Conservation (phyloP, 2,888 invertebrate genomes). For the Sarcophaga subvicina region DNA sequence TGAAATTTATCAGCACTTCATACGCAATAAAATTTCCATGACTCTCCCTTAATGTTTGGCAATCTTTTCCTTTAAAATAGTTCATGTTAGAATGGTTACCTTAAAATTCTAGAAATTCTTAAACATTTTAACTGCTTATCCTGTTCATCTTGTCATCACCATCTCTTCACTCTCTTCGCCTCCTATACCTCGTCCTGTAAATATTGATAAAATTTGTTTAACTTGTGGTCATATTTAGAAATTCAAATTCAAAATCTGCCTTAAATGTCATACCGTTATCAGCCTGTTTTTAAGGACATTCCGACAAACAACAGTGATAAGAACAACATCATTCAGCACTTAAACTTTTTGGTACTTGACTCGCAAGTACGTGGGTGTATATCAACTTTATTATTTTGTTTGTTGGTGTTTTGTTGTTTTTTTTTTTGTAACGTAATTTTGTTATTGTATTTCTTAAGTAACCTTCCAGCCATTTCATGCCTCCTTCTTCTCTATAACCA, state of each 20-base stretch:
- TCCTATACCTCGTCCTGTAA: neutral
- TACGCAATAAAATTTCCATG: no score
- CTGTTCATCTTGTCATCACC: no score
- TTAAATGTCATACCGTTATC: neutral
- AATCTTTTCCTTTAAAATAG: no score
- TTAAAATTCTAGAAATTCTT: no score
- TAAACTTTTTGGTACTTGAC: neutral
- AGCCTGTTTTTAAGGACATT: neutral
- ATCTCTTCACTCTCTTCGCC: no score
- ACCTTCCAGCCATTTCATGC: neutral
- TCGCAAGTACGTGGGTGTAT: neutral
- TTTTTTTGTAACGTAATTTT: neutral
- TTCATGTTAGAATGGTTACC: no score
- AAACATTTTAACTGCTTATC: no score
- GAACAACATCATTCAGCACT: neutral
- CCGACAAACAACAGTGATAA: neutral
- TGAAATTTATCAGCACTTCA: no score
- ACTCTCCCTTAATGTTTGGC: no score
- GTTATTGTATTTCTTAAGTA: neutral
- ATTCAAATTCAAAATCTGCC: neutral
- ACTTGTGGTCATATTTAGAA: neutral
- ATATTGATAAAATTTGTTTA: neutral
- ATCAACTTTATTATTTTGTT: neutral
- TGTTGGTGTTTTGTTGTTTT: neutral
- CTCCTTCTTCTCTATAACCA: neutral